Conservation (phyloP, 2,797 vertebrate genomes). For the Microtus obscurus region DNA sequence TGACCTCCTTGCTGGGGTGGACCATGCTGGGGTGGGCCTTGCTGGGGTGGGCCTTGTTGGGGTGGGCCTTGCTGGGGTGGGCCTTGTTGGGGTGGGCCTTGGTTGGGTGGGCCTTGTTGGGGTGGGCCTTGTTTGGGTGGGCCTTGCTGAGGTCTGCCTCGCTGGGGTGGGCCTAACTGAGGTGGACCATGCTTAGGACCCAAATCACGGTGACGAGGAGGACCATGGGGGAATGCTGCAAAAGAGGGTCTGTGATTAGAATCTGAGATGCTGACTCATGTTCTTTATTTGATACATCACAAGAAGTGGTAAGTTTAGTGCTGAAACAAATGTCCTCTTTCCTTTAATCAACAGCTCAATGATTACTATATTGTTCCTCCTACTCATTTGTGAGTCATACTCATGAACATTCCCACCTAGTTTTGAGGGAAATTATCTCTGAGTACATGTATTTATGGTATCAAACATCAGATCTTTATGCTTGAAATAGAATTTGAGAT, state of each 20-base stretch:
- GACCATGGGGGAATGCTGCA: background rate
- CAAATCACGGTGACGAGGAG: background rate
- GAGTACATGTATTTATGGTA: background rate
- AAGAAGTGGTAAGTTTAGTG: background rate
- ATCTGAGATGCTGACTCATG: background rate
- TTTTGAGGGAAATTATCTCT: background rate
- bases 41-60: too few relatives aligned
- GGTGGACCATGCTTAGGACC: background rate
- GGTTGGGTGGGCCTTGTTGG: too few relatives aligned
- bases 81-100: too few relatives aligned
- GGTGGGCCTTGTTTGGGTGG: too few relatives aligned
- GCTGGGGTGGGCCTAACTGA: too few relatives aligned
- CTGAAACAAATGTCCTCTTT: background rate
- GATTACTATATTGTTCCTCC: background rate
- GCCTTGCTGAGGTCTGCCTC: background rate
- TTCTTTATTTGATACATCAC: too few relatives aligned
- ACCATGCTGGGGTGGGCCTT: background rate
- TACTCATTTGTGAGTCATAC: background rate
- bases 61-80: too few relatives aligned
- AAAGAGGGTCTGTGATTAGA: background rate
- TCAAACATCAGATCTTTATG: too few relatives aligned
- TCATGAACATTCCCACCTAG: too few relatives aligned
- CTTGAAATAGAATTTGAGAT: background rate
- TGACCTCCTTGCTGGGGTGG: background rate
- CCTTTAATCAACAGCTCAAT: background rate